Evolutionary conservation across 2,113 vertebrate genomes (phyloP).

Genomic region (Scartelaos histophorus): DNA sequence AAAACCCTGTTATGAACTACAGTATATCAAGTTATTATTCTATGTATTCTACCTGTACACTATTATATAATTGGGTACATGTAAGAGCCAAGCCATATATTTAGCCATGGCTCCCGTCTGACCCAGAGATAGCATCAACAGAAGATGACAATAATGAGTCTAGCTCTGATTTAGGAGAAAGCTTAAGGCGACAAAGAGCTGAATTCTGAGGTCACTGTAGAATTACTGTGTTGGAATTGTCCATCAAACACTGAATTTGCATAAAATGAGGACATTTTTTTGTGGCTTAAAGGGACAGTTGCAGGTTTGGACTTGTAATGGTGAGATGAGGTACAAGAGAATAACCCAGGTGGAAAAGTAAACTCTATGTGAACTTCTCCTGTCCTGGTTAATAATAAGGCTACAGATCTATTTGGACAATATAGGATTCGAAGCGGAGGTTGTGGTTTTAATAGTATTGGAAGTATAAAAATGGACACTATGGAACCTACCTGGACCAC

Average conservation of each 20-base stretch:
- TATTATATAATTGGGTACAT: background rate
- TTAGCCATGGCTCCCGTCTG: background rate
- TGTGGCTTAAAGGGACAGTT: background rate
- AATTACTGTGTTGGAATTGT: background rate
- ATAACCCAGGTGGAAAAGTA: background rate
- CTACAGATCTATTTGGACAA: background rate
- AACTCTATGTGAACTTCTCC: background rate
- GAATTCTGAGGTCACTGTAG: background rate
- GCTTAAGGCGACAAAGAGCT: background rate
- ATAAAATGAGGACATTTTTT: background rate
- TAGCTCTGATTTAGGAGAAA: background rate
- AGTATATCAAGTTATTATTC: too few relatives aligned
- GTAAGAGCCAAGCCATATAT: constrained; percentile 2
- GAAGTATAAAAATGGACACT: too few relatives aligned
- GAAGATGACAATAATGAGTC: background rate
- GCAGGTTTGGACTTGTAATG: background rate
- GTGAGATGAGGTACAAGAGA: background rate
- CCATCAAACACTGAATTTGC: constrained; percentile 6
- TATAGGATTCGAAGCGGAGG: background rate
- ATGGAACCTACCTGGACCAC: too few relatives aligned
- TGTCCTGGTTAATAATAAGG: background rate
- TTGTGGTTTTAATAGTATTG: too few relatives aligned
- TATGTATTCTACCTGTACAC: background rate
- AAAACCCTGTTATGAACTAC: too few relatives aligned
- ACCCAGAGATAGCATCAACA: constrained; percentile 4